Evolutionary conservation across 2,797 vertebrate species (phyloP), one percentile per base, ranked within the genome.

Genomic region (Thamnophis elegans): DNA sequence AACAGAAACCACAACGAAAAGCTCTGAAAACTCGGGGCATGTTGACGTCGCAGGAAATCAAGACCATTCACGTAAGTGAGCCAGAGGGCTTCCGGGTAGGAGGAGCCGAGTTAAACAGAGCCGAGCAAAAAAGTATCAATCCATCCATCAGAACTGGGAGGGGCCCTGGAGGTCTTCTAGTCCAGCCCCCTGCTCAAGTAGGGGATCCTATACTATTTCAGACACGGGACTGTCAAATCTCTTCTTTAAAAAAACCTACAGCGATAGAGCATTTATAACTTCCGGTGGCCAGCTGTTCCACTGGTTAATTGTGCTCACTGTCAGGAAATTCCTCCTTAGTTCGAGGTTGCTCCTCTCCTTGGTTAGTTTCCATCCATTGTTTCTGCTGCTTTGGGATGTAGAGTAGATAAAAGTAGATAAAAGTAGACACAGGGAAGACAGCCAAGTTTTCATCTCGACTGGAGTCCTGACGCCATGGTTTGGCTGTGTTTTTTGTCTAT

Each of bases 31-130:
- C 98, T 62, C 98, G 98, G 94, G 97, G 97, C 91, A 98, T 97
- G 90, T 97, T 99, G 89, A 98, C 98, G 1, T 95, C 98, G 82
- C 98, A 99, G 93, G 99, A 99, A 96, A 98, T 99, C 94, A 98
- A 98, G 96, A 98, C 89, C 93, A 99, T 99, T 92, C 99, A 99
- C 0, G 99, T 99, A 96, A 99, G 99, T 58, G 1, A n/a, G 47
- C 87, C 56, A 16, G 3, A 2, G 5, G 13, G 12, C 36, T 20
- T 68, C 51, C 1, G 12, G 47, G 2, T 20, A 55, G 4, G 42
- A n/a, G 3, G 10, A 42, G 11, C 68, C 9, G 12, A 28, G 10
- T 18, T 42, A 42, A 25, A 51, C 51, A n/a, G 53, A 26, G 78
- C 60, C 12, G 32, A 68, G 22, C 12, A 88, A 8, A 25, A 16